These are phyloP conservation scores for Calcarius lapponicus DNA, from an alignment of 2,797 vertebrate species.

Conservation along the genomic window DNA sequence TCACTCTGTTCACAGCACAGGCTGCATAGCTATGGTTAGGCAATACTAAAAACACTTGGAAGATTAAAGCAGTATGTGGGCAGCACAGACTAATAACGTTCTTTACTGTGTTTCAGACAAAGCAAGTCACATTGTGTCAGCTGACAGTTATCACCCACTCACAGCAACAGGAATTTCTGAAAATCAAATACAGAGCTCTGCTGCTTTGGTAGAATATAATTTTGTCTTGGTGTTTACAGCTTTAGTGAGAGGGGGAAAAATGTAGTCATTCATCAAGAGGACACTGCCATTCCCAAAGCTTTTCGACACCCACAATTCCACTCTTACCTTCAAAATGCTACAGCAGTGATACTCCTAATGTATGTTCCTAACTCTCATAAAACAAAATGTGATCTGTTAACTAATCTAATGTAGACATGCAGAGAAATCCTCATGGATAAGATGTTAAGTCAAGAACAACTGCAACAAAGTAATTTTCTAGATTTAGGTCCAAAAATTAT, in stretches of 20 bases:
- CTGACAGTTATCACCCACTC: constrained; percentile 17
- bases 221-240: not conserved
- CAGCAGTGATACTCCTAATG: not conserved
- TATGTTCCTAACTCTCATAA: not conserved
- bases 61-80: not conserved
- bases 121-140: constrained; percentile 4
- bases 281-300: not conserved
- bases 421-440: not conserved
- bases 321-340: not conserved
- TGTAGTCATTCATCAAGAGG: not conserved
- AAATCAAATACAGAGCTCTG: not conserved
- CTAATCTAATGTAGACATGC: not conserved
- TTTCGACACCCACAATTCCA: not conserved
- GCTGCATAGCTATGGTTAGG: not conserved
- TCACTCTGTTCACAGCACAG: not conserved
- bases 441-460: not conserved
- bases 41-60: not conserved
- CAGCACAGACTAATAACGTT: not conserved
- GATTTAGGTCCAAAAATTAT: not conserved
- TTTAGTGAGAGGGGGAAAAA: not conserved
- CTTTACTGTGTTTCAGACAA: constrained; percentile 4
- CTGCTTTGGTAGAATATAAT: not conserved
- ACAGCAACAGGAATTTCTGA: not conserved
- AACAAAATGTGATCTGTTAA: not conserved
- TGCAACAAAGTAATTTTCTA: not conserved